Base-by-base conservation (phyloP, 2,797 vertebrate genomes). In the Mustela erminea region DNA sequence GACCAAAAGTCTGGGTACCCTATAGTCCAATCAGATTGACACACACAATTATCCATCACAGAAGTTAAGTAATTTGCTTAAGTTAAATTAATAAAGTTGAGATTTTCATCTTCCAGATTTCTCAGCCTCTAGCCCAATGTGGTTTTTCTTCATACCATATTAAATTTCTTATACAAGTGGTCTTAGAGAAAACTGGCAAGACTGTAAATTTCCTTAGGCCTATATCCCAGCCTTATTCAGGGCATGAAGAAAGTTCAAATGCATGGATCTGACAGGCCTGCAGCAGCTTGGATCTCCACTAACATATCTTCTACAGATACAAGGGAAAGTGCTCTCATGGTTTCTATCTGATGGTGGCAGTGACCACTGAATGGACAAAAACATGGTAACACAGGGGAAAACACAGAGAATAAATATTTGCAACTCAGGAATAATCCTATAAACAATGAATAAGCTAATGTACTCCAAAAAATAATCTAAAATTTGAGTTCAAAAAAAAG, bases 161-260 rank as follows among this genome's bases (percentile, higher is more conserved):
- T 75, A 89, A 66, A 93, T 92, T 60, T 74, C 12, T 64, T 35
- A 87, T 7, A n/a, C 43, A 94, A 87, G 87, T 78, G 6, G 41
- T 87, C 66, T 82, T 72, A 70, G 82, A 94, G 52, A 32, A 96
- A 88, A 88, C 41, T 93, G 70, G 20, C 18, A 49, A 77, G 21
- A 18, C 3, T n/a, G 25, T 43, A n/a, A 46, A 46, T 86, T 87
- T 88, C 58, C 66, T 85, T 74, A 49, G 32, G 80, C 17, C 49
- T 49, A 66, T 10, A 86, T 82, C 23, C 11, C 70, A n/a, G 0
- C 10, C 56, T 84, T 82, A 87, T n/a, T 90, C 4, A 58, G 43
- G 3, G 2, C n/a, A 64, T 56, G 41, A 74, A 60, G n/a, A 70
- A 88, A 81, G 64, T 20, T 46, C 9, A 10, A 66, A 87, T 74